These are phyloP conservation scores for Artemia sinica DNA, from an alignment of 2,888 invertebrate species.

Conservation along the genomic window DNA sequence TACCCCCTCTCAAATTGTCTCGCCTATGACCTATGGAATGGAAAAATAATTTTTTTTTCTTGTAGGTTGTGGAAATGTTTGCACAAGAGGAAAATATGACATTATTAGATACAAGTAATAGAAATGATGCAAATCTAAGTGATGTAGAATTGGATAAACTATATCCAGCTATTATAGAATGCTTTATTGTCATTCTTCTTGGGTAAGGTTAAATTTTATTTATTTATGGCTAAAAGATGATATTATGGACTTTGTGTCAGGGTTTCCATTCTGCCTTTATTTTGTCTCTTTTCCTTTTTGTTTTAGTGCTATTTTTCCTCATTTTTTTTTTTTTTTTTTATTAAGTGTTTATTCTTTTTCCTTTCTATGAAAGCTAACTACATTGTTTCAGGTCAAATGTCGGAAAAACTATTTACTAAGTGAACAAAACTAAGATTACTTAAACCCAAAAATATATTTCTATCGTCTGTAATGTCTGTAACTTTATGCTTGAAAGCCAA, in stretches of 20 bases:
- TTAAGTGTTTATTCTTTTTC: background rate
- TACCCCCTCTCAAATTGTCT: too few species aligned
- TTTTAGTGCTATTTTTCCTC: too few species aligned
- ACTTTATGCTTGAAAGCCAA: too few species aligned
- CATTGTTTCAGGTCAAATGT: conserved; percentile 16
- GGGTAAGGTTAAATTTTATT: conserved; percentile 44
- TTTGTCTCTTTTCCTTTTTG: too few species aligned
- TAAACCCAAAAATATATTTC: too few species aligned
- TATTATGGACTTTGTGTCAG: too few species aligned
- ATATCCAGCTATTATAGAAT: conserved; percentile 75
- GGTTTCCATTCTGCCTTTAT: too few species aligned
- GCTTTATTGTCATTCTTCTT: conserved; percentile 73
- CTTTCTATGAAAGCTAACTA: background rate
- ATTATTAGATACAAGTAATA: background rate
- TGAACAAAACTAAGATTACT: too few species aligned
- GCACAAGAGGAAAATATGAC: background rate
- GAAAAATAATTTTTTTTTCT: background rate
- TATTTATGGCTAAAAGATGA: background rate
- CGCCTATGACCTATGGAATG: too few species aligned
- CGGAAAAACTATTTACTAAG: too few species aligned
- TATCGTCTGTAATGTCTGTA: too few species aligned
- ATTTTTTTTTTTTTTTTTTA: background rate
- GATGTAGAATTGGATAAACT: conserved; percentile 46
- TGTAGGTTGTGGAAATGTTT: background rate
- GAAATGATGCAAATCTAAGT: background rate